Conservation (phyloP, 2,113 vertebrate species). For the Plecotus auritus region DNA sequence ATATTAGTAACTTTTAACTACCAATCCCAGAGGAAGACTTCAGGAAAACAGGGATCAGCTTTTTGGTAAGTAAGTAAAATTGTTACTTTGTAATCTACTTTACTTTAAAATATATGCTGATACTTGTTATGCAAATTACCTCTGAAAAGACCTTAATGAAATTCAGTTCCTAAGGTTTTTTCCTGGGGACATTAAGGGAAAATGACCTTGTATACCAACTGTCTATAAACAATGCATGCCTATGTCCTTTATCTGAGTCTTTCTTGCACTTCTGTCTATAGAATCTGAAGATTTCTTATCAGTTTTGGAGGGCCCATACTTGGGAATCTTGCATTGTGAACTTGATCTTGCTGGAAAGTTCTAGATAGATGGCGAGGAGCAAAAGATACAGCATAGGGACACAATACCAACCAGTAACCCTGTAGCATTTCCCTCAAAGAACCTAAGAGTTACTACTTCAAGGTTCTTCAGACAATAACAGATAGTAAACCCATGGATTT, state of each 20-base stretch:
- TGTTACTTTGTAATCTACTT: not conserved
- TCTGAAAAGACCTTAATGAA: not conserved
- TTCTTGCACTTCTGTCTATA: not conserved
- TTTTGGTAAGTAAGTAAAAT: not conserved
- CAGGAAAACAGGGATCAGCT: not conserved
- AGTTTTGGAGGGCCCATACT: not conserved
- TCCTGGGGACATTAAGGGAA: not conserved
- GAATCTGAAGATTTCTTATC: not conserved
- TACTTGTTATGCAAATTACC: constrained; percentile 1
- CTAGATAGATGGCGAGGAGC: not conserved
- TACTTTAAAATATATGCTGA: not conserved
- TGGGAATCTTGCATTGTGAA: not conserved
- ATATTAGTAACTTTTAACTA: not conserved
- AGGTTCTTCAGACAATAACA: not conserved
- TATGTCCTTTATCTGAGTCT: not conserved
- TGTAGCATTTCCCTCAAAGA: not conserved
- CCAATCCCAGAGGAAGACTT: not conserved
- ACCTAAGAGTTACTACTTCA: not conserved
- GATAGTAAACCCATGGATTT: not conserved
- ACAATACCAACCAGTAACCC: not conserved
- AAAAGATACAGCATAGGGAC: not conserved
- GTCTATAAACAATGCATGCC: not conserved
- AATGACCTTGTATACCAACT: not conserved
- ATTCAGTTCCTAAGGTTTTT: not conserved
- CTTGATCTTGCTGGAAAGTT: not conserved